phyloP scores from a whole-genome alignment of 1,140 invertebrate species.

The Bombus waltoni region DNA sequence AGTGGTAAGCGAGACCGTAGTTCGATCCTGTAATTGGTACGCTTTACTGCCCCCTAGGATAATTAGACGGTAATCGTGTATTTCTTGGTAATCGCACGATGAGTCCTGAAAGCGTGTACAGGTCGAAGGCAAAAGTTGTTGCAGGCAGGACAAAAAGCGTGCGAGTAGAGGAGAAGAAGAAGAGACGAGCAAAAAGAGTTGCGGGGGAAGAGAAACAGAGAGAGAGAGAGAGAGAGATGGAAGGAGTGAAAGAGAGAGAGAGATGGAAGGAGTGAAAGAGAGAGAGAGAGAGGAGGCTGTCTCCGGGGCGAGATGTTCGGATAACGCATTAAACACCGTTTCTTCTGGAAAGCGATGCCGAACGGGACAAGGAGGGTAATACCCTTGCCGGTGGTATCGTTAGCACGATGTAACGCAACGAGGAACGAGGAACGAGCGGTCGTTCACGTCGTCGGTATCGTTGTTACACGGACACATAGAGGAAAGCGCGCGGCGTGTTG shows the following conservation, averaged over 20 bases:
- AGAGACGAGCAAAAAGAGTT: background rate
- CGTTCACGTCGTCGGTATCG: constrained; percentile 52
- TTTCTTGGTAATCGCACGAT: background rate
- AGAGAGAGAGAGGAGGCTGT: background rate
- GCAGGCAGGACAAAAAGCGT: background rate
- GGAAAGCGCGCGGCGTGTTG: background rate
- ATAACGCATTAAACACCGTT: constrained; percentile 50
- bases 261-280: background rate
- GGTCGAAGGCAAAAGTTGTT: background rate
- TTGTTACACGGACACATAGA: constrained; percentile 10
- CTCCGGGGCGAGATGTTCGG: constrained; percentile 16
- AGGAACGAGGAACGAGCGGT: constrained; percentile 50
- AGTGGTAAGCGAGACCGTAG: background rate
- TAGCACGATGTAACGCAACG: constrained; percentile 50
- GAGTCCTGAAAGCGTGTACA: background rate
- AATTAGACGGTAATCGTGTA: background rate
- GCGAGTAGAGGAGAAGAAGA: background rate
- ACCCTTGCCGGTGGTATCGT: constrained; percentile 42
- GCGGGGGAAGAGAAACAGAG: background rate
- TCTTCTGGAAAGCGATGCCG: constrained; percentile 31
- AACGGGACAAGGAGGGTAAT: constrained; percentile 45
- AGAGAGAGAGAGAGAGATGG: background rate
- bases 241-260: constrained; percentile 7
- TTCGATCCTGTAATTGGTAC: constrained; percentile 5
- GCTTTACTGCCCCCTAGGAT: background rate